Evolutionary conservation across 2,888 invertebrate genomes (phyloP).

Genomic region (Melitaea athalia): DNA sequence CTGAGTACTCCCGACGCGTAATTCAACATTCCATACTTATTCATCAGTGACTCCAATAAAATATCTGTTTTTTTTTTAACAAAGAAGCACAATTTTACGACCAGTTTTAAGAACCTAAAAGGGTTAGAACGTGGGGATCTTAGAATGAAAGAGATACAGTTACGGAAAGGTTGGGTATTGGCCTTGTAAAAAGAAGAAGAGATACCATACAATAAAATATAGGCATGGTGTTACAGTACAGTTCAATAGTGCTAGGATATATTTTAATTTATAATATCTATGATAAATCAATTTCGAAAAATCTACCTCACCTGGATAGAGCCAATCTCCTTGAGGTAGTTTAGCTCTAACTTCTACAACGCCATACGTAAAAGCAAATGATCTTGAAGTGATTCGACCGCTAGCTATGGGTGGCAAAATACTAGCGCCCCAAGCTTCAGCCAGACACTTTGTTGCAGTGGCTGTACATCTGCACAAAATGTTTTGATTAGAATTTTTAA

Average conservation of each 20-base stretch:
- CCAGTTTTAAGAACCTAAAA: not conserved
- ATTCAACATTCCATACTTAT: slow-evolving; percentile 76
- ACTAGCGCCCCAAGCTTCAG: slow-evolving; percentile 50
- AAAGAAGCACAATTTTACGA: not conserved
- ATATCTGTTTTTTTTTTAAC: slow-evolving; percentile 31
- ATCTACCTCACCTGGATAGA: slow-evolving; percentile 68
- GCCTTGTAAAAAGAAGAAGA: no score
- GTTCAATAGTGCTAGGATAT: no score
- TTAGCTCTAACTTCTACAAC: slow-evolving; percentile 86
- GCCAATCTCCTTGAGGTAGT: slow-evolving; percentile 88
- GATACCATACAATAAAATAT: no score
- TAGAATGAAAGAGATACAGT: no score
- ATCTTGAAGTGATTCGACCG: slow-evolving; percentile 83
- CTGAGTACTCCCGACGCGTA: slow-evolving; percentile 84
- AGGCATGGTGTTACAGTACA: no score
- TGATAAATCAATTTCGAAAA: not conserved
- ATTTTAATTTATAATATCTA: no score
- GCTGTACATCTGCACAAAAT: slow-evolving; percentile 53
- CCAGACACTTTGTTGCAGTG: slow-evolving; percentile 49
- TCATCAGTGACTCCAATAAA: slow-evolving; percentile 73
- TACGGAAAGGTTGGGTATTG: no score
- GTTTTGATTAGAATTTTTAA: not conserved
- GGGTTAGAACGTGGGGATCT: no score
- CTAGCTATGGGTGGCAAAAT: slow-evolving; percentile 87
- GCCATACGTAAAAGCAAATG: slow-evolving; percentile 87